Percentiles rank a stretch among this genome's conserved stretches.
phyloP scores from a whole-genome alignment of 2,888 invertebrate genomes.

The Anarsia innoxiella region DNA sequence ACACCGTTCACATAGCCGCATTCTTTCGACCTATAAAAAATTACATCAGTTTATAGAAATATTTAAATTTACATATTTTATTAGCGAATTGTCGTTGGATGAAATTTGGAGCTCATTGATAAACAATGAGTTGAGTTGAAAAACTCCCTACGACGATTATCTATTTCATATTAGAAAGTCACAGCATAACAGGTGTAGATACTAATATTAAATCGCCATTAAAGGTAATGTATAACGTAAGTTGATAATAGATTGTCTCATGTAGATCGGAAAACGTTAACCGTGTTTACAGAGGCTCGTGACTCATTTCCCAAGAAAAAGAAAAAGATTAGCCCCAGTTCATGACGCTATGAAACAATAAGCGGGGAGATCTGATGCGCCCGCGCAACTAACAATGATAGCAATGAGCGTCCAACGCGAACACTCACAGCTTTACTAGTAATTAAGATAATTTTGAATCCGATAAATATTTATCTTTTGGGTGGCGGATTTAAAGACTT shows the following conservation, averaged over 20 bases:
- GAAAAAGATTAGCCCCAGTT: slow-evolving; percentile 48
- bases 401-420: slow-evolving; percentile 3
- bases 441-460: slow-evolving; percentile 23
- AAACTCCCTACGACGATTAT: no score
- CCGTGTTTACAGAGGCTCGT: slow-evolving; percentile 25
- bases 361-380: slow-evolving; percentile 24
- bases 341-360: slow-evolving; percentile 47
- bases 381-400: slow-evolving; percentile 8
- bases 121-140: no score
- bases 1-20: slow-evolving; percentile 46
- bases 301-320: slow-evolving; percentile 60
- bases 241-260: no score
- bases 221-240: no score
- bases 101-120: no score
- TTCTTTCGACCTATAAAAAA: slow-evolving; percentile 35
- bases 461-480: slow-evolving; percentile 6
- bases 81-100: no score
- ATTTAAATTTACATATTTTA: no score
- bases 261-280: no score
- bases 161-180: no score
- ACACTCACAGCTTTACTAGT: slow-evolving; percentile 13
- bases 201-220: no score
- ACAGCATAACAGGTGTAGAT: no score
- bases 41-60: slow-evolving; percentile 24
- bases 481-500: no score